Evolutionary conservation across 2,888 invertebrate genomes (phyloP).

Genomic region (Oasisia sp.): DNA sequence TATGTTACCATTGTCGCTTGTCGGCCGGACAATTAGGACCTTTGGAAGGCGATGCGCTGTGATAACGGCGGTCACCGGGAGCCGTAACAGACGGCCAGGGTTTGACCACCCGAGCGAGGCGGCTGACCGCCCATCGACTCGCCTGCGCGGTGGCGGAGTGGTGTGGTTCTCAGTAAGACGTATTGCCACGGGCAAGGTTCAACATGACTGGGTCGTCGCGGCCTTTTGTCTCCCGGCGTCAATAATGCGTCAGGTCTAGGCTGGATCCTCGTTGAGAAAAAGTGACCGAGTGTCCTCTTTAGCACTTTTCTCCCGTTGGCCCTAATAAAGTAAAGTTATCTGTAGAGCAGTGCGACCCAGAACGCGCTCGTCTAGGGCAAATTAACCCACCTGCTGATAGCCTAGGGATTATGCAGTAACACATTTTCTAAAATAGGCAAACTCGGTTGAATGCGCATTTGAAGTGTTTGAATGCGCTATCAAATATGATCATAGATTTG

Average conservation of each 20-base stretch:
- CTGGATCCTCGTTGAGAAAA: background rate
- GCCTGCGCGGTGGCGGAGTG: background rate
- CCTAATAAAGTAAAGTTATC: too few relatives aligned
- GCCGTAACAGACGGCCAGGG: background rate
- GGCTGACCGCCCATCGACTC: background rate
- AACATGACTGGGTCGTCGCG: background rate
- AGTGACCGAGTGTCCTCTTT: background rate
- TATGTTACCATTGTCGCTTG: background rate
- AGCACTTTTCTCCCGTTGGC: background rate
- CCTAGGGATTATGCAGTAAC: too few relatives aligned
- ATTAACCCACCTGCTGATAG: too few relatives aligned
- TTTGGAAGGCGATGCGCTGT: background rate
- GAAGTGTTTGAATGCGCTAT: too few relatives aligned
- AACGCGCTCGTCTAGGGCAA: too few relatives aligned
- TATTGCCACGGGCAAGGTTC: background rate
- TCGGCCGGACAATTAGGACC: constrained; percentile 6
- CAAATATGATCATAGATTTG: too few relatives aligned
- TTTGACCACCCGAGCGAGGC: background rate
- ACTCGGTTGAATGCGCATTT: too few relatives aligned
- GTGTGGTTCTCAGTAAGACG: background rate
- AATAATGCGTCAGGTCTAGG: background rate
- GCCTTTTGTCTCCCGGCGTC: background rate
- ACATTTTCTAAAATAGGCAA: too few relatives aligned
- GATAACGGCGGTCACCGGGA: background rate
- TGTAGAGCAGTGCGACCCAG: too few relatives aligned